Evolutionary conservation across 2,888 invertebrate species (phyloP), one percentile per base, ranked within the genome.

Genomic region (Cephalotes varians): DNA sequence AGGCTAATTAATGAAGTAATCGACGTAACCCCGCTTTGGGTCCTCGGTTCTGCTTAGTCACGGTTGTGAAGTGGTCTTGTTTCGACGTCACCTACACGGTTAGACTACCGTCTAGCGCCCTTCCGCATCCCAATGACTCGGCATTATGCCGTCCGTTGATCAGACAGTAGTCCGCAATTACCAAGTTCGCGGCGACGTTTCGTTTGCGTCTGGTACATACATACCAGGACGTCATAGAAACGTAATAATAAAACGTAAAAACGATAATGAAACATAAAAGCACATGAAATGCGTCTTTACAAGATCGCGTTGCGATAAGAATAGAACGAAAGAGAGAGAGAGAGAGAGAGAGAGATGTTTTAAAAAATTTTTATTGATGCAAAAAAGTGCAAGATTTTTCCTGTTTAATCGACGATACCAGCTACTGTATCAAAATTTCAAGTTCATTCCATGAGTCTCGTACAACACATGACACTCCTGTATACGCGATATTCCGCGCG

Each of bases 1-100:
- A 56, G 56, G 49, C 65, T 80, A 83, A 83, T 81, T 83, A 83
- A 81, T 81, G 72, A 72, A 83, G 60, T 83, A 73, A 83, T 83
- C 80, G 81, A 83, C 72, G 81, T 81, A 64, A 62, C 21, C 37
- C 37, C 49, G 62, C 21, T 69, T 82, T 40, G 58, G 5, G 25
- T 37, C 56, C 15, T 51, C 40, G 56, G 10, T 25, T 79, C 58
- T 56, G 64, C 31, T 82, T 31, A 82, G 81, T 81, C 67, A 81
- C 21, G 81, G 37, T 58, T 56, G 51, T 44, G 60, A 80, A 51
- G 82, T 47, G 58, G 62, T 69, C 65, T 67, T 62, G 44, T 58
- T 79, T 56, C 77, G 69, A 79, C 37, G 54, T 79, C 34, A 37
- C 56, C 67, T 28, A 82, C 67, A 49, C 37, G 65, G 47, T 44